Conservation (phyloP, 2,113 vertebrate species). For the Aplodontia rufa region DNA sequence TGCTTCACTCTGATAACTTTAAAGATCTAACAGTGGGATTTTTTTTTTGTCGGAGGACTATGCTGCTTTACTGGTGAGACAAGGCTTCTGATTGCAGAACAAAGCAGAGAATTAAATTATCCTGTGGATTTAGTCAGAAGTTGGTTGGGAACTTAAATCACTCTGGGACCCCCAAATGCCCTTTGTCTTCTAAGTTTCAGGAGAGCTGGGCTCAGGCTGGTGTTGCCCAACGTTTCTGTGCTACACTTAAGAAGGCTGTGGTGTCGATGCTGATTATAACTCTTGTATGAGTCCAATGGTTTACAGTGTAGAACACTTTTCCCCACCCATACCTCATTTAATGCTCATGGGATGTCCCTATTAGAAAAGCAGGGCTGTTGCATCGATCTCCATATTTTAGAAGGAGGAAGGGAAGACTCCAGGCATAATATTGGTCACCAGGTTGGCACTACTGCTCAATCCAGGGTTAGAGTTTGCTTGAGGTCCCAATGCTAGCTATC, state of each 20-base stretch:
- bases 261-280: background rate
- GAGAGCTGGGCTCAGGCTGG: background rate
- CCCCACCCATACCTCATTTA: background rate
- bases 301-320: background rate
- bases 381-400: constrained; percentile 30
- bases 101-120: constrained; percentile 69
- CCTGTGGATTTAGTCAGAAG: constrained; percentile 55
- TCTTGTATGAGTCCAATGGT: background rate
- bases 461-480: constrained; percentile 34
- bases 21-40: constrained; percentile 13
- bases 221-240: constrained; percentile 25
- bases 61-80: constrained; percentile 60
- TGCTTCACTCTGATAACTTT: constrained; percentile 37
- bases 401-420: background rate
- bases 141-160: constrained; percentile 66
- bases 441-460: background rate
- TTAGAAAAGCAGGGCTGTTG: background rate
- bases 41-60: background rate
- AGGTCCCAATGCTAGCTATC: background rate
- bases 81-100: constrained; percentile 66
- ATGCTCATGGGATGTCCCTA: background rate
- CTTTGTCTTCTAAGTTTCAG: constrained; percentile 24
- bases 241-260: background rate
- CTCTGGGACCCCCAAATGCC: background rate
- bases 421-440: background rate